phyloP scores from a whole-genome alignment of 2,797 vertebrate species.

The Danionella dracula region DNA sequence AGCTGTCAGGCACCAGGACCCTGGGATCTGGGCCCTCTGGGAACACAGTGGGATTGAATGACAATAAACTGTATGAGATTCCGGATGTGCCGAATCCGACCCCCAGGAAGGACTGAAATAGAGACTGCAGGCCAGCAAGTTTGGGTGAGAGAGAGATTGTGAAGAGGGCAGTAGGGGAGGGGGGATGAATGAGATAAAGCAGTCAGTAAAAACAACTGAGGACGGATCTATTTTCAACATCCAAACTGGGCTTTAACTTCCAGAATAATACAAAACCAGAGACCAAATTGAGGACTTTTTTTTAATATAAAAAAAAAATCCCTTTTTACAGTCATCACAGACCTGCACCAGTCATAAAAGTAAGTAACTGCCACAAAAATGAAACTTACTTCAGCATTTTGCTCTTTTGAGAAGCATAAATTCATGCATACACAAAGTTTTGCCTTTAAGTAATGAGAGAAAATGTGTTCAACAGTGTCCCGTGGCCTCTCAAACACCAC shows the following conservation, averaged over 20 bases:
- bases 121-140: conserved; percentile 71
- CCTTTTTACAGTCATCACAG: neutral
- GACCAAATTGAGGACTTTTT: too few species aligned
- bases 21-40: conserved; percentile 60
- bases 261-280: too few species aligned
- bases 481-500: conserved; percentile 16
- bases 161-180: conserved; percentile 5
- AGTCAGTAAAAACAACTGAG: too few species aligned
- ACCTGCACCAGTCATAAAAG: neutral
- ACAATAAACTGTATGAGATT: conserved; percentile 80
- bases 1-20: conserved; percentile 62
- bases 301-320: too few species aligned
- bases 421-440: neutral
- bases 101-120: conserved; percentile 81
- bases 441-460: neutral
- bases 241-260: too few species aligned
- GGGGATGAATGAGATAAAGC: neutral
- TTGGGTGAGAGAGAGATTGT: conserved; percentile 45
- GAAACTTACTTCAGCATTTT: neutral
- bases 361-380: neutral
- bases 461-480: conserved; percentile 2
- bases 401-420: neutral
- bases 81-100: conserved; percentile 76
- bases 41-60: conserved; percentile 73
- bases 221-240: too few species aligned